Percentiles rank a stretch among this genome's conserved stretches.
phyloP scores from a whole-genome alignment of 2,888 invertebrate genomes.

The Melikaiella ostensackeni region DNA sequence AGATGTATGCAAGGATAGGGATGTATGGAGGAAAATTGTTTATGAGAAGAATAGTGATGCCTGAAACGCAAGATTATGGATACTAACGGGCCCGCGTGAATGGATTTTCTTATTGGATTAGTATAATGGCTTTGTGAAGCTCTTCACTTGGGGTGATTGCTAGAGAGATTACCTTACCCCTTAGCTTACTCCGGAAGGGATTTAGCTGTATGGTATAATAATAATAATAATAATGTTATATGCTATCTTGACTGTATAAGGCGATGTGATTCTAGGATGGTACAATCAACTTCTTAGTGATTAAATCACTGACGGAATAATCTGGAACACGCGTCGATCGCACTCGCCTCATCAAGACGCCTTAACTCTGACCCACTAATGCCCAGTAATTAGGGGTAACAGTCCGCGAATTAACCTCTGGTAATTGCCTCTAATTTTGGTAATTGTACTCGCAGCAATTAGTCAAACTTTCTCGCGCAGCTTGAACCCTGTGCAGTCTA shows the following conservation, averaged over 20 bases:
- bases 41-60: no score
- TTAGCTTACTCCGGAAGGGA: no score
- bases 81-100: no score
- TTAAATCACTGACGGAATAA: constrained; percentile 26
- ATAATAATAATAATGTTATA: no score
- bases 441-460: constrained; percentile 70
- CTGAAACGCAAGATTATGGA: no score
- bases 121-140: no score
- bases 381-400: constrained; percentile 68
- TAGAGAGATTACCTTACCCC: no score
- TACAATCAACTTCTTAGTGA: neutral
- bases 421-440: constrained; percentile 72
- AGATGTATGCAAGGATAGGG: no score
- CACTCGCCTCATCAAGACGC: constrained; percentile 45
- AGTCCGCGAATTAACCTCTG: constrained; percentile 71
- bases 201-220: no score
- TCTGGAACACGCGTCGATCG: constrained; percentile 31
- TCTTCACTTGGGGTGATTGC: no score
- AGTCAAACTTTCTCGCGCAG: constrained; percentile 69
- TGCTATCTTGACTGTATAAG: neutral
- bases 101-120: no score
- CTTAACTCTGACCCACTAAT: constrained; percentile 69
- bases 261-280: neutral
- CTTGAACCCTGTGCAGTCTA: constrained; percentile 45
- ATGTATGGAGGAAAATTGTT: no score